Evolutionary conservation across 2,888 invertebrate genomes (phyloP), one percentile per base, ranked within the genome.

Genomic region (Sisyra terminalis): DNA sequence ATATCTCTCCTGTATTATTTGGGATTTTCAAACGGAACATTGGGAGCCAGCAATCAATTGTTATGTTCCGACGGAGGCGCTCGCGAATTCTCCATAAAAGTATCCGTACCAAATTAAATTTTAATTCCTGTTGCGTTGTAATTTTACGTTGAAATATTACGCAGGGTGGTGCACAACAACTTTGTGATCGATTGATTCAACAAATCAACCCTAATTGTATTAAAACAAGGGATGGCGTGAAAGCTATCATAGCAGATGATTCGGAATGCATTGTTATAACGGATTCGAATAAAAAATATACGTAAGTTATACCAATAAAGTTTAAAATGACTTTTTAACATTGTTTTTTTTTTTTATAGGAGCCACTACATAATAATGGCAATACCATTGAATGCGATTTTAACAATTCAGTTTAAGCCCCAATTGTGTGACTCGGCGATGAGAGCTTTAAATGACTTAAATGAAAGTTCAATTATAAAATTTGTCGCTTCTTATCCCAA

Each of bases 1-100:
- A 48, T 56, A 17, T 50, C 53, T 2, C 49, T 53, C 5, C 44
- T 52, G 41, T 56, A 53, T 45, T 57, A 55, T 46, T 45, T 56
- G 38, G 50, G 51, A 31, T 51, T 50, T 29, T 56, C 55, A 31
- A 52, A 53, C 42, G 52, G 55, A 11, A 51, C 52, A 8, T 47
- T 48, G 24, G 53, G 53, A 11, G 40, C 48, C 36, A 46, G 45
- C 3, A 46, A 45, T 16, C 40, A 44, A 29, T 48, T 47, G 38
- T 35, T 48, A 37, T 49, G 45, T 38, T 45, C 44, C 30, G 46
- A 47, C 30, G 44, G 44, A 8, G 51, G 50, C 17, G 47, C 48
- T 11, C 43, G 47, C 29, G 46, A 52, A 45, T 47, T 44, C 39
- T 50, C 48, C 46, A 49, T 53, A 39, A 43, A 52, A 45, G 51